phyloP scores from a whole-genome alignment of 2,888 invertebrate species.

The Proisotoma minuta region DNA sequence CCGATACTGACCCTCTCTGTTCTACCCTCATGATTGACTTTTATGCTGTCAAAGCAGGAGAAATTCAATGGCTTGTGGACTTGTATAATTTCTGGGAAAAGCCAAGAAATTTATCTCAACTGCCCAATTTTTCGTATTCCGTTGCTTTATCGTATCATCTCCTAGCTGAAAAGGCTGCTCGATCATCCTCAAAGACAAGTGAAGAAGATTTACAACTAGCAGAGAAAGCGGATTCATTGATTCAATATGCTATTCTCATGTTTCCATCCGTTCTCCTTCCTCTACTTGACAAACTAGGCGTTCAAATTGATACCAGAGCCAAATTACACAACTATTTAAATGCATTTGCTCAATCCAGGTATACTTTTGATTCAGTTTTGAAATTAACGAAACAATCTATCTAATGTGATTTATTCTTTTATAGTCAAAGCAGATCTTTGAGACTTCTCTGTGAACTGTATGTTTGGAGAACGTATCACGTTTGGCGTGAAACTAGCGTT shows the following conservation, averaged over 20 bases:
- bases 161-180: slow-evolving; percentile 48
- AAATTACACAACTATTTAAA: slow-evolving; percentile 56
- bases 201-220: too few relatives aligned
- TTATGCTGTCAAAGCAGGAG: slow-evolving; percentile 68
- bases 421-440: slow-evolving; percentile 59
- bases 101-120: slow-evolving; percentile 65
- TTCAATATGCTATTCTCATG: slow-evolving; percentile 74
- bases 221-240: slow-evolving; percentile 56
- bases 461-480: slow-evolving; percentile 65
- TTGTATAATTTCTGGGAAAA: slow-evolving; percentile 59
- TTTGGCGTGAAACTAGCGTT: slow-evolving; percentile 73
- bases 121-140: slow-evolving; percentile 85
- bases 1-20: slow-evolving; percentile 71
- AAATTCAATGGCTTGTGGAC: slow-evolving; percentile 65
- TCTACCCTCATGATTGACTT: slow-evolving; percentile 73
- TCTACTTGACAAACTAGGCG: slow-evolving; percentile 69
- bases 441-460: slow-evolving; percentile 68
- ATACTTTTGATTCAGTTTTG: too few relatives aligned
- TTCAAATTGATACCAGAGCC: slow-evolving; percentile 65
- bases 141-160: slow-evolving; percentile 69
- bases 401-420: slow-evolving; percentile 49
- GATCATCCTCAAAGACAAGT: too few relatives aligned
- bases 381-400: too few relatives aligned
- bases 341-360: slow-evolving; percentile 47
- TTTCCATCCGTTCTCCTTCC: slow-evolving; percentile 72